phyloP scores from a whole-genome alignment of 2,888 invertebrate genomes.

The Ennomos quercinarius region DNA sequence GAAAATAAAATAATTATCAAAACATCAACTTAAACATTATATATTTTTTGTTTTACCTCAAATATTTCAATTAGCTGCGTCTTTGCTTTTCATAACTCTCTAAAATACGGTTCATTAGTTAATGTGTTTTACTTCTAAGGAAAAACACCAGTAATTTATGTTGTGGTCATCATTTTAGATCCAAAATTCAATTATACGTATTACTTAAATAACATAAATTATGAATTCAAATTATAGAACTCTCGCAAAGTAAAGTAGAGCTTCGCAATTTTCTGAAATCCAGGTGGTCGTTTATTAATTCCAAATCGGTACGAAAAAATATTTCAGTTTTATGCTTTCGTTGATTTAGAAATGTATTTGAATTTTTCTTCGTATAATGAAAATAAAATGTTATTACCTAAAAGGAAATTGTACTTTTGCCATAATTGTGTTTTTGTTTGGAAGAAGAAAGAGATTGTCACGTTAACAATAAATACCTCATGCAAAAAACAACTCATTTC shows the following conservation, averaged over 20 bases:
- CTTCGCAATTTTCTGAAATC: constrained; percentile 6
- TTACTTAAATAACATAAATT: constrained; percentile 1
- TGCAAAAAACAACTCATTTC: no score
- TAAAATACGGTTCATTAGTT: no score
- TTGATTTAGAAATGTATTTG: constrained; percentile 15
- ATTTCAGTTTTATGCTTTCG: constrained; percentile 9
- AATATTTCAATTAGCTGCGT: no score
- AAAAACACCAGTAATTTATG: no score
- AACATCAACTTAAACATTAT: no score
- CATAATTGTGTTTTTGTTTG: no score
- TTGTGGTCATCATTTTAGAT: not conserved
- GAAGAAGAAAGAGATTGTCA: no score
- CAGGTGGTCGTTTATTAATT: constrained; percentile 11
- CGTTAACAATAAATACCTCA: no score
- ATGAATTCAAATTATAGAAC: constrained; percentile 17
- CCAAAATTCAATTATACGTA: not conserved
- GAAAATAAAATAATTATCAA: no score
- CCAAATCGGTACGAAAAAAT: constrained; percentile 7
- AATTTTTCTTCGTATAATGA: constrained; percentile 14
- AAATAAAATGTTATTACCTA: constrained; percentile 10
- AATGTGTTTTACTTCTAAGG: no score
- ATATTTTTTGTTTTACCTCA: no score
- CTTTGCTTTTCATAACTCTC: no score
- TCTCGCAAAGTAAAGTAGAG: constrained; percentile 9
- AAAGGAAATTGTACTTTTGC: constrained; percentile 4